These are phyloP conservation scores for Hypanus sabinus DNA, from an alignment of 2,113 vertebrate species.

Conservation along the genomic window DNA sequence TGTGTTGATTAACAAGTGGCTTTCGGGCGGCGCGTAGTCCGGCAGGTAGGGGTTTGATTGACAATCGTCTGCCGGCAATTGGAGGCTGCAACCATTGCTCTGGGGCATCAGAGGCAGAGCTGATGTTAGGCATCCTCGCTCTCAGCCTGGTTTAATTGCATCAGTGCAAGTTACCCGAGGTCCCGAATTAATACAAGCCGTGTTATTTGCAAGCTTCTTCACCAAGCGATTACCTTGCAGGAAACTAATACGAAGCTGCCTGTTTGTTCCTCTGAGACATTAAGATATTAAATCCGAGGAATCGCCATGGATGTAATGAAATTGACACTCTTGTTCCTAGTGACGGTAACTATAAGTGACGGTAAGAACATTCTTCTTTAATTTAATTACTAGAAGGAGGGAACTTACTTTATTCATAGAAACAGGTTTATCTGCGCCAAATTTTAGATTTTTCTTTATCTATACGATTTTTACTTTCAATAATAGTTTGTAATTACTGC, in stretches of 20 bases:
- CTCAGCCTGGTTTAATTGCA: background rate
- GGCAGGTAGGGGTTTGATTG: slow-evolving; percentile 23
- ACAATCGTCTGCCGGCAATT: background rate
- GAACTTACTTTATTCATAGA: background rate
- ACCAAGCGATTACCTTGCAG: background rate
- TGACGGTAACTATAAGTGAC: background rate
- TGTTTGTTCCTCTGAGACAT: background rate
- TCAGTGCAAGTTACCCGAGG: slow-evolving; percentile 4
- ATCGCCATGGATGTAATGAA: background rate
- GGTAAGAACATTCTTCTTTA: slow-evolving; percentile 2
- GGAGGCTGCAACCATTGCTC: background rate
- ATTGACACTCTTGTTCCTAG: slow-evolving; percentile 3
- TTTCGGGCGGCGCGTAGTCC: background rate
- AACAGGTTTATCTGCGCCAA: background rate
- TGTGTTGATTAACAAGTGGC: background rate
- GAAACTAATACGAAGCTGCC: slow-evolving; percentile 19
- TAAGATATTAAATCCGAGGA: background rate
- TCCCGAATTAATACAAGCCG: background rate
- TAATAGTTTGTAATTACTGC: background rate
- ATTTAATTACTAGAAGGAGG: background rate
- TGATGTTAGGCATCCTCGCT: background rate
- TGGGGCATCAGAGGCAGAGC: background rate
- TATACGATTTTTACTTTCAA: background rate
- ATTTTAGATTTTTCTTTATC: background rate
- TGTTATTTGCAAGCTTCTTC: background rate